phyloP scores from a whole-genome alignment of 2,888 invertebrate genomes.

The Drosophila niveifrons region DNA sequence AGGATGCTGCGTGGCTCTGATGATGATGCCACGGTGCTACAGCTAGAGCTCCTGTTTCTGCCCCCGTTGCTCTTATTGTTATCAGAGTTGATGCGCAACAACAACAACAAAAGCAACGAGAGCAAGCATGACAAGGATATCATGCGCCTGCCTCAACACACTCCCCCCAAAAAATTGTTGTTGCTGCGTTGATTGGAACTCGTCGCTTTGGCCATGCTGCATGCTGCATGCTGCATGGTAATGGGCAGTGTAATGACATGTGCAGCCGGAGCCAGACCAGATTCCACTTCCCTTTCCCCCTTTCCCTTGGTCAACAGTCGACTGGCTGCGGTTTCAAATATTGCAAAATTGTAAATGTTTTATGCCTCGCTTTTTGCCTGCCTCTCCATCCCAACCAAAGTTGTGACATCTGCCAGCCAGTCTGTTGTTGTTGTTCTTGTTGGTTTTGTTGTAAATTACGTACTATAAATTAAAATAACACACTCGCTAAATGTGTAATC shows the following conservation, averaged over 20 bases:
- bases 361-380: conserved; percentile 18
- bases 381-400: conserved; percentile 7
- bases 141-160: conserved; percentile 33
- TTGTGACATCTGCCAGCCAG: conserved; percentile 35
- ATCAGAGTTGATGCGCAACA: conserved; percentile 59
- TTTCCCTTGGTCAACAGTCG: conserved; percentile 2
- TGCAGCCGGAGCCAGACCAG: conserved; percentile 42
- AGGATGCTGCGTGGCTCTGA: conserved; percentile 15
- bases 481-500: conserved; percentile 76
- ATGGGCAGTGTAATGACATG: conserved; percentile 66
- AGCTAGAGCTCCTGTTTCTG: background rate
- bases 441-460: conserved; percentile 68
- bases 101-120: conserved; percentile 27
- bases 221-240: conserved; percentile 26
- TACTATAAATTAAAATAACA: conserved; percentile 76
- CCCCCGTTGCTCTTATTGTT: conserved; percentile 44
- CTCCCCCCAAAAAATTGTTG: conserved; percentile 24
- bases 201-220: background rate
- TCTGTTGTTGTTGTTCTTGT: conserved; percentile 34
- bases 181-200: conserved; percentile 26
- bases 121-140: conserved; percentile 58
- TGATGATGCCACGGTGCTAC: conserved; percentile 3
- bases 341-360: conserved; percentile 77
- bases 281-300: conserved; percentile 5
- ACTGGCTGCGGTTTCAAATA: conserved; percentile 80